These are phyloP conservation scores for Lepidocolaptes lacrymiger DNA, from an alignment of 2,797 vertebrate species.

Conservation along the genomic window DNA sequence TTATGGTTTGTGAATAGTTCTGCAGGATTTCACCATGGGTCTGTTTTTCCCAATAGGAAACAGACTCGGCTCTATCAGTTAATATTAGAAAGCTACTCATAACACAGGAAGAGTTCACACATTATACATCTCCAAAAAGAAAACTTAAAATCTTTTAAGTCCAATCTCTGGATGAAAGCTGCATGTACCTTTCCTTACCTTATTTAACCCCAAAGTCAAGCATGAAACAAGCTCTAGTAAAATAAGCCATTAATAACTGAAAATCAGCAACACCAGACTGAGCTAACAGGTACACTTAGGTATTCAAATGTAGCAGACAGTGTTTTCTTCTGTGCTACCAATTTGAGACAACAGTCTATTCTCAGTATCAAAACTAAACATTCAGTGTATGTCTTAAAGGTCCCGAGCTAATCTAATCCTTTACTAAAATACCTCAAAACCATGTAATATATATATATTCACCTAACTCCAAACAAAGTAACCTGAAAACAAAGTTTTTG, in stretches of 20 bases:
- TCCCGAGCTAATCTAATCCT: neutral
- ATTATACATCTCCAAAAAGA: neutral
- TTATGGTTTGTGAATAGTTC: neutral
- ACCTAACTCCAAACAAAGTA: neutral
- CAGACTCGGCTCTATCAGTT: neutral
- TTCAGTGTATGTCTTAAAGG: neutral
- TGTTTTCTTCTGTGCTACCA: neutral
- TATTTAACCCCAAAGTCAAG: neutral
- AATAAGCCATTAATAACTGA: neutral
- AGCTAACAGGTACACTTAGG: neutral
- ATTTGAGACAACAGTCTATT: neutral
- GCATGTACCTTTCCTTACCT: neutral
- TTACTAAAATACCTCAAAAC: neutral
- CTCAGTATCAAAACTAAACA: neutral
- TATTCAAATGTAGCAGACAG: neutral
- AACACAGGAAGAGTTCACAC: neutral
- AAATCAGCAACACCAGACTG: neutral
- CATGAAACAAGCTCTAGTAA: neutral
- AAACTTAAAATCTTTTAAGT: neutral
- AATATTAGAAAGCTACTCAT: neutral
- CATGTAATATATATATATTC: neutral
- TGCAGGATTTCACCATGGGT: neutral
- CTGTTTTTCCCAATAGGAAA: constrained; percentile 2
- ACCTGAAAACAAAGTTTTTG: neutral
- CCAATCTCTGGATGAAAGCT: neutral